Conservation (phyloP, 2,113 vertebrate genomes). For the Neodon shergylaensis region DNA sequence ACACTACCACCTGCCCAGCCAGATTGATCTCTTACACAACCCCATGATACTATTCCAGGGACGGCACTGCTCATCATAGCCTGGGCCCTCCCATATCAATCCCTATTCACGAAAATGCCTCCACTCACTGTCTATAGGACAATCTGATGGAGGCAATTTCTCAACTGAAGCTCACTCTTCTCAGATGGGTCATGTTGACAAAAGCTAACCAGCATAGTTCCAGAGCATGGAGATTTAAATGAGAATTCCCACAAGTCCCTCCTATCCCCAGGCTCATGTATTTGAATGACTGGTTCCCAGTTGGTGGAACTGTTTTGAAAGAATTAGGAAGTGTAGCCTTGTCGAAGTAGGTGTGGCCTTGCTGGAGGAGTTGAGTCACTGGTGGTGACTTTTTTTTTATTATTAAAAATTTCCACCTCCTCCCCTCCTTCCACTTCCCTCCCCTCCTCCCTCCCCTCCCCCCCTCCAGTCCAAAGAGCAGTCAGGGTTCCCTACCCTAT, state of each 20-base stretch:
- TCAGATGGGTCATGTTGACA: neutral
- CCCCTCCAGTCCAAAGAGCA: too few relatives aligned
- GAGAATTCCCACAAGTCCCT: neutral
- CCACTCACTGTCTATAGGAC: neutral
- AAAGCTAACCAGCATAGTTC: neutral
- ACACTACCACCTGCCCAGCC: too few relatives aligned
- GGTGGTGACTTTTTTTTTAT: neutral
- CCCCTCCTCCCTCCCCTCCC: too few relatives aligned
- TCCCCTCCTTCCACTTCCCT: too few relatives aligned
- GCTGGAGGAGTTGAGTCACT: neutral
- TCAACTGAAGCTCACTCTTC: neutral
- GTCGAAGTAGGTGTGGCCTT: neutral
- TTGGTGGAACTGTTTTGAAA: neutral
- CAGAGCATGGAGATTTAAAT: neutral
- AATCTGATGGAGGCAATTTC: neutral
- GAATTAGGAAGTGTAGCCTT: neutral
- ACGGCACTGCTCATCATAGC: neutral
- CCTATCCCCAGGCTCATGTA: neutral
- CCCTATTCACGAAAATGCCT: neutral
- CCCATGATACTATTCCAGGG: neutral
- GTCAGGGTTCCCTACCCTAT: too few relatives aligned
- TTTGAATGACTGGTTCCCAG: neutral
- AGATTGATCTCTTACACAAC: neutral
- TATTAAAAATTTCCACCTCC: too few relatives aligned
- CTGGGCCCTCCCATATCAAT: neutral